Evolutionary conservation across 2,888 invertebrate genomes (phyloP).

Genomic region (Plagiodera versicolora): DNA sequence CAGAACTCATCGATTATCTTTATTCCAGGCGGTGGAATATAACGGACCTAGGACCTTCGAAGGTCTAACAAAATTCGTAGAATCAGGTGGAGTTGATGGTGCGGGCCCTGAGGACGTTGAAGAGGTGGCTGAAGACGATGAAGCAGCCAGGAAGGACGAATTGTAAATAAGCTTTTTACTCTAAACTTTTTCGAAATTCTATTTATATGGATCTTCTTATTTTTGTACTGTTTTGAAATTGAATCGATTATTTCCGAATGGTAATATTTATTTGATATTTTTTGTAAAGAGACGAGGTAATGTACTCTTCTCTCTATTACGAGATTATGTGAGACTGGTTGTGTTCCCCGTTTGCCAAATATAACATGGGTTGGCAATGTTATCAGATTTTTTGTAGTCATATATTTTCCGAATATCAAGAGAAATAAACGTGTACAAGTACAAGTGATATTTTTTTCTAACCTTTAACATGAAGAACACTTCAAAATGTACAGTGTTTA

Average conservation of each 20-base stretch:
- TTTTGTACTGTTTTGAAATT: slow-evolving; percentile 21
- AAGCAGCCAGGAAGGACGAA: slow-evolving; percentile 74
- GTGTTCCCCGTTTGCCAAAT: slow-evolving; percentile 30
- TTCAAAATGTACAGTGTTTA: too few species aligned
- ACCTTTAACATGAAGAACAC: too few species aligned
- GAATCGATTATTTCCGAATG: slow-evolving; percentile 12
- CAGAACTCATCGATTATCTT: not conserved
- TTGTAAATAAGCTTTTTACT: too few species aligned
- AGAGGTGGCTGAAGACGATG: slow-evolving; percentile 72
- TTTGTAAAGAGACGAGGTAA: not conserved
- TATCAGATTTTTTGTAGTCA: not conserved
- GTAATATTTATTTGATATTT: slow-evolving; percentile 18
- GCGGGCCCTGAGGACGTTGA: slow-evolving; percentile 66
- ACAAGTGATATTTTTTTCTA: not conserved
- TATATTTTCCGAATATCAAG: not conserved
- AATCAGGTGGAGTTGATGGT: slow-evolving; percentile 83
- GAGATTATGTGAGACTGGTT: slow-evolving; percentile 46
- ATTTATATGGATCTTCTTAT: slow-evolving; percentile 25
- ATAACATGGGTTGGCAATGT: slow-evolving; percentile 8
- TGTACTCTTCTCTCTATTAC: slow-evolving; percentile 25
- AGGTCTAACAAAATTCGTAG: slow-evolving; percentile 90
- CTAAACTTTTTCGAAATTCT: slow-evolving; percentile 23
- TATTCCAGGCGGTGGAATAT: slow-evolving; percentile 70
- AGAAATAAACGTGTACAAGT: not conserved
- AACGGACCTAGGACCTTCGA: slow-evolving; percentile 94